Evolutionary conservation across 2,888 invertebrate species (phyloP).

Genomic region (Ryuthela nishihirai): DNA sequence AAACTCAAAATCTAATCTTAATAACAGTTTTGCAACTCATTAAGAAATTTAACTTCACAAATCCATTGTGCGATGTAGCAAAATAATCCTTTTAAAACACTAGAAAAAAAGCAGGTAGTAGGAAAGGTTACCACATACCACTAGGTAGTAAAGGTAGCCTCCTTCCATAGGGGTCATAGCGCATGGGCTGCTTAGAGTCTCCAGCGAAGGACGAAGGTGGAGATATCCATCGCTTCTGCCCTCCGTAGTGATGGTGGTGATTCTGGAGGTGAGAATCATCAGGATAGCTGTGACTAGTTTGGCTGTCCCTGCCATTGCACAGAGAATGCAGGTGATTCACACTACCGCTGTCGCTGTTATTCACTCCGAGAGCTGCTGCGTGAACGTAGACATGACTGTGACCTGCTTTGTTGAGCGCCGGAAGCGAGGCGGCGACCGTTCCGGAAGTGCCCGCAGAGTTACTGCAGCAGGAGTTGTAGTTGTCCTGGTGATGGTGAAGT

Average conservation of each 20-base stretch:
- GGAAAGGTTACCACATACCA: no score
- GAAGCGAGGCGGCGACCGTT: neutral
- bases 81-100: no score
- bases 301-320: constrained; percentile 4
- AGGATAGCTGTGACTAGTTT: neutral
- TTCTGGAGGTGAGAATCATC: no score
- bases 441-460: neutral
- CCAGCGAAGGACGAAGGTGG: constrained; percentile 29
- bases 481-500: neutral
- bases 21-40: no score
- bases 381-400: neutral
- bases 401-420: neutral
- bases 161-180: constrained; percentile 51
- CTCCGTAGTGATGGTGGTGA: no score
- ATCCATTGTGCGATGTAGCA: no score
- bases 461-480: neutral
- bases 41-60: no score
- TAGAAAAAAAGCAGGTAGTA: no score
- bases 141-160: constrained; percentile 58
- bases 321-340: constrained; percentile 8
- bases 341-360: neutral
- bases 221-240: constrained; percentile 27
- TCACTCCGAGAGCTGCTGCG: no score
- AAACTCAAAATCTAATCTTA: no score
- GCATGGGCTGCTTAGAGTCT: constrained; percentile 13